Evolutionary conservation across 2,888 invertebrate species (phyloP).

Genomic region (Germaria angustata): DNA sequence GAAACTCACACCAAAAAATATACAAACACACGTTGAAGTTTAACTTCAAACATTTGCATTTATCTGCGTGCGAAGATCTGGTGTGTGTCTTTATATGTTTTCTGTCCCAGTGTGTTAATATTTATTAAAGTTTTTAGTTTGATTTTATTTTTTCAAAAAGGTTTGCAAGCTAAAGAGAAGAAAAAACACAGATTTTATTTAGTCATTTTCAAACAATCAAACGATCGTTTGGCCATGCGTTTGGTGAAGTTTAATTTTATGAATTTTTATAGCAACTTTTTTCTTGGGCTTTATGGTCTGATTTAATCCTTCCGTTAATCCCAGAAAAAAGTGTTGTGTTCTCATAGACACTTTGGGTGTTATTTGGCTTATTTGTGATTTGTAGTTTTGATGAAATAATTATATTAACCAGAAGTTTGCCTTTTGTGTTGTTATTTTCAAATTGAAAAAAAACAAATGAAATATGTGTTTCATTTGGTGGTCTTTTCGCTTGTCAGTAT

Average conservation of each 20-base stretch:
- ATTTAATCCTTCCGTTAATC: conserved; percentile 20
- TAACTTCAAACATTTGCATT: no score
- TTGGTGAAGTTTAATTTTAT: conserved; percentile 51
- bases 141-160: conserved; percentile 9
- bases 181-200: background rate
- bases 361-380: conserved; percentile 53
- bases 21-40: no score
- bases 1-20: background rate
- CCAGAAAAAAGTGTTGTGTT: conserved; percentile 42
- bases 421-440: background rate
- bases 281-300: conserved; percentile 6
- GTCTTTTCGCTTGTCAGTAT: conserved; percentile 35
- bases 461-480: conserved; percentile 8
- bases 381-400: conserved; percentile 62
- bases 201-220: background rate
- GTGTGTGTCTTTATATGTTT: background rate
- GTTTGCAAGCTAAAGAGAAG: background rate
- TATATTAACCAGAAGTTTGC: conserved; percentile 48
- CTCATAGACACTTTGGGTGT: conserved; percentile 67
- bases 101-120: conserved; percentile 37
- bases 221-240: conserved; percentile 4
- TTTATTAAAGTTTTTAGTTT: conserved; percentile 44
- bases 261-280: conserved; percentile 44
- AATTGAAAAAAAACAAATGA: background rate
- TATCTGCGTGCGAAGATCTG: conserved; percentile 1